Evolutionary conservation across 30 jellyfish, hydroid and myxozoan species (phyloP).

Genomic region (Euphysa ruthae): DNA sequence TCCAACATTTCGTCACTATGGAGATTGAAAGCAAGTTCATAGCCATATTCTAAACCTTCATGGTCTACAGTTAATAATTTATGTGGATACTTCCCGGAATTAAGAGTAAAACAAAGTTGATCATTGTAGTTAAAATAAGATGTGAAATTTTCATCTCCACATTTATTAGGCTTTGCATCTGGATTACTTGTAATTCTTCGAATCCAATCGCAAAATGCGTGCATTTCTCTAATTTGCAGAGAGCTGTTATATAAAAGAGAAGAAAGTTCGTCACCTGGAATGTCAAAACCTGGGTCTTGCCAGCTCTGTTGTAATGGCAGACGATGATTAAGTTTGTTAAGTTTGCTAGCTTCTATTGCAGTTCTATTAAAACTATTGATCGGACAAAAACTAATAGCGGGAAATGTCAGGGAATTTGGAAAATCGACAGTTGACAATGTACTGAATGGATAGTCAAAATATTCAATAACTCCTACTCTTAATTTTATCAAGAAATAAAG

Average conservation of each 20-base stretch:
- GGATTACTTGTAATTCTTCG: constrained; percentile 53
- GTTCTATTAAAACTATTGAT: constrained; percentile 59
- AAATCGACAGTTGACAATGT: constrained; percentile 78
- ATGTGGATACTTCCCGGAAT: constrained; percentile 45
- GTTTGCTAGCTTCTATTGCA: constrained; percentile 34
- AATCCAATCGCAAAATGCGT: constrained; percentile 71
- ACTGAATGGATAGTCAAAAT: constrained; percentile 80
- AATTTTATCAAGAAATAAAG: constrained; percentile 68
- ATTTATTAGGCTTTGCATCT: constrained; percentile 28
- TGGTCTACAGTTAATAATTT: constrained; percentile 59
- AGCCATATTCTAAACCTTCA: constrained; percentile 76
- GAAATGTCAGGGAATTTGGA: constrained; percentile 50
- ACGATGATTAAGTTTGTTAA: constrained; percentile 23
- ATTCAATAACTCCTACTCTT: constrained; percentile 64
- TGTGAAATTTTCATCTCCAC: constrained; percentile 60
- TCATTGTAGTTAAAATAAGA: constrained; percentile 51
- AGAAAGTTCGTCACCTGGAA: constrained; percentile 73
- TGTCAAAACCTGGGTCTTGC: constrained; percentile 49
- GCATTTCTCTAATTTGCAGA: constrained; percentile 51
- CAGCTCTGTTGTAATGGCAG: constrained; percentile 33
- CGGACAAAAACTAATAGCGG: constrained; percentile 86
- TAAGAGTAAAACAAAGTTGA: constrained; percentile 79
- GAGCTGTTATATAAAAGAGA: constrained; percentile 45
- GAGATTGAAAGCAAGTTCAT: constrained; percentile 62
- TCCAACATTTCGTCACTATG: constrained; percentile 53